Evolutionary conservation across 2,888 invertebrate genomes (phyloP), one percentile per base, ranked within the genome.

Genomic region (Rotaria magnacalcarata): DNA sequence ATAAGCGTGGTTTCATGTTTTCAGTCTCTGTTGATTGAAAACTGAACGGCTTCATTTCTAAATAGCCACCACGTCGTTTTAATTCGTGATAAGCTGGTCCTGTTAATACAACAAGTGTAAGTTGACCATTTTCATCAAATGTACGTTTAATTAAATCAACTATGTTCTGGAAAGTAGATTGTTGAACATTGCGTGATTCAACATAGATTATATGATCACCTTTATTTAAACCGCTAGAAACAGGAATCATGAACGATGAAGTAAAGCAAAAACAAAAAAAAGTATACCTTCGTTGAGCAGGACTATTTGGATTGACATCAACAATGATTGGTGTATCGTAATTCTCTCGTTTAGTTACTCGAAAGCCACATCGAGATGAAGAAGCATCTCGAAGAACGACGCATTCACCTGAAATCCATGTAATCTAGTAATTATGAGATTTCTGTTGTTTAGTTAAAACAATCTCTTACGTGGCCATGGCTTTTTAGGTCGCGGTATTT

Each of bases 251-350:
- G 54, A 54, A 54, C 0, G 14, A 52, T 52, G 3, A 0, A 52
- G 21, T 21, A 54, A 16, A 16, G 11, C 52, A 16, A 54, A 54
- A 16, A 54, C 7, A 6, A 54, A 54, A 54, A 7, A 21, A 34
- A 0, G 2, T n/a, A 34, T 67, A 67, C 67, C 67, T 67, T 67
- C 47, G 43, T 80, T 47, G 47, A 11, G 80, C 80, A n/a, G 80
- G 80, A 80, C 80, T 80, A 80, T 80, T 47, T 21, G 43, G 47
- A 19, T 0, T 8, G 21, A 80, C 80, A 24, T 80, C 24, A 24
- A n/a, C 3, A 16, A 80, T n/a, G n/a, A 80, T 80, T 24, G 80
- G 80, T n/a, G 80, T 80, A 47, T 80, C 80, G 14, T n/a, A 80
- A 80, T n/a, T 10, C 10, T 24, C 3, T n/a, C 21, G 8, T 47